phyloP scores from a whole-genome alignment of 2,113 vertebrate genomes.

The Etia nguti region DNA sequence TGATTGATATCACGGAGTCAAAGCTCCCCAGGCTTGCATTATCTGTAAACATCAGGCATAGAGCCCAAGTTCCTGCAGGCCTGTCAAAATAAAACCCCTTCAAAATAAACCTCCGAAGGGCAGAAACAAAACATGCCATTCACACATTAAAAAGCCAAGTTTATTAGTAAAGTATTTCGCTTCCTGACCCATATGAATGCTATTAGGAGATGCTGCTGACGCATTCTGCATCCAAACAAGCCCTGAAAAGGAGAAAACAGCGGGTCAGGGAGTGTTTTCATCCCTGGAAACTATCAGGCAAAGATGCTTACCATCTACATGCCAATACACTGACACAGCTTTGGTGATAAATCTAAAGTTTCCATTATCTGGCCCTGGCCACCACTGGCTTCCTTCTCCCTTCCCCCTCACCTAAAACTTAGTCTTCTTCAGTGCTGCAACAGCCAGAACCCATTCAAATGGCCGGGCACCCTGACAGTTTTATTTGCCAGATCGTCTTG shows the following conservation, averaged over 20 bases:
- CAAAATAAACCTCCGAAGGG: not conserved
- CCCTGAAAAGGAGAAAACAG: not conserved
- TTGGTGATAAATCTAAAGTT: conserved; percentile 51
- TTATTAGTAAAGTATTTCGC: not conserved
- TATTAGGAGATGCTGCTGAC: conserved; percentile 19
- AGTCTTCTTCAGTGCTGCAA: conserved; percentile 7
- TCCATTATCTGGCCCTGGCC: conserved; percentile 52
- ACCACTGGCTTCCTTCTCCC: conserved; percentile 48
- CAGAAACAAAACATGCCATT: conserved; percentile 18
- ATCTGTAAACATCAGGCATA: conserved; percentile 17
- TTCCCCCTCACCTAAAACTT: conserved; percentile 38
- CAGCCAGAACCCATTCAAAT: conserved; percentile 65
- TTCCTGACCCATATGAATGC: conserved; percentile 1
- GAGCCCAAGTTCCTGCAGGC: not conserved
- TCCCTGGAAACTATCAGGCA: conserved; percentile 32
- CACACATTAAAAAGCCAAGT: not conserved
- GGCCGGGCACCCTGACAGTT: conserved; percentile 66
- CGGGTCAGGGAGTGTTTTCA: conserved; percentile 9
- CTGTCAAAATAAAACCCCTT: conserved; percentile 12
- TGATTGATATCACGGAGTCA: conserved; percentile 36
- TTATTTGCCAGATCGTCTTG: conserved; percentile 76
- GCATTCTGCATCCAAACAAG: conserved; percentile 36
- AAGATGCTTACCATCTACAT: conserved; percentile 58
- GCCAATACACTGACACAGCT: conserved; percentile 50
- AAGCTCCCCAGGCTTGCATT: conserved; percentile 7